phyloP scores from a whole-genome alignment of 2,113 vertebrate species.

The Zosterops japonicus region DNA sequence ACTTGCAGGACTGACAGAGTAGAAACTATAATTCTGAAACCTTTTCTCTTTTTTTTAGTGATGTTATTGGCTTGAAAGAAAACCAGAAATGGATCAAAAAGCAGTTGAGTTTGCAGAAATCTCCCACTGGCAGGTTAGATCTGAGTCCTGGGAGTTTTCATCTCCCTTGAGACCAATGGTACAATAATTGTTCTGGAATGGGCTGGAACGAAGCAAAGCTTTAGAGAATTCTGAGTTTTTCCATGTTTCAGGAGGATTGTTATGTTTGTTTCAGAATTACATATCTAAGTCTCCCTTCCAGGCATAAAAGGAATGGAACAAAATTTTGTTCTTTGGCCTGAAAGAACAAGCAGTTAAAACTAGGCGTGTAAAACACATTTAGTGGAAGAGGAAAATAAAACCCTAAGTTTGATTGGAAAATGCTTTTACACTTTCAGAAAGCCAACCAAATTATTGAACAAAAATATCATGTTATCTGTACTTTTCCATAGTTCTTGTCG shows the following conservation, averaged over 20 bases:
- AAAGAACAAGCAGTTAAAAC: neutral
- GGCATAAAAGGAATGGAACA: neutral
- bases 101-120: neutral
- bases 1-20: no score
- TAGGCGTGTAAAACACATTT: neutral
- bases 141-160: neutral
- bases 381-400: neutral
- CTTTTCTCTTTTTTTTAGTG: neutral
- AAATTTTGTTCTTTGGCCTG: neutral
- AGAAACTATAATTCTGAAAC: neutral
- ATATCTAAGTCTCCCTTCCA: neutral
- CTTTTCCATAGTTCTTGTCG: neutral
- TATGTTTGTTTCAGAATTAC: neutral
- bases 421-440: neutral
- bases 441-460: neutral
- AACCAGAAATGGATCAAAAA: neutral
- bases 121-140: neutral
- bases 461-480: neutral
- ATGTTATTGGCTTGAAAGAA: neutral
- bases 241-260: neutral
- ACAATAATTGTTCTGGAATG: neutral
- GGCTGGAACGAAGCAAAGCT: neutral
- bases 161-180: fast-evolving
- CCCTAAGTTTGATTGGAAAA: neutral
- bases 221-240: neutral